These are phyloP conservation scores for Oenanthe oenanthe DNA, from an alignment of 2,113 vertebrate genomes.

Conservation along the genomic window DNA sequence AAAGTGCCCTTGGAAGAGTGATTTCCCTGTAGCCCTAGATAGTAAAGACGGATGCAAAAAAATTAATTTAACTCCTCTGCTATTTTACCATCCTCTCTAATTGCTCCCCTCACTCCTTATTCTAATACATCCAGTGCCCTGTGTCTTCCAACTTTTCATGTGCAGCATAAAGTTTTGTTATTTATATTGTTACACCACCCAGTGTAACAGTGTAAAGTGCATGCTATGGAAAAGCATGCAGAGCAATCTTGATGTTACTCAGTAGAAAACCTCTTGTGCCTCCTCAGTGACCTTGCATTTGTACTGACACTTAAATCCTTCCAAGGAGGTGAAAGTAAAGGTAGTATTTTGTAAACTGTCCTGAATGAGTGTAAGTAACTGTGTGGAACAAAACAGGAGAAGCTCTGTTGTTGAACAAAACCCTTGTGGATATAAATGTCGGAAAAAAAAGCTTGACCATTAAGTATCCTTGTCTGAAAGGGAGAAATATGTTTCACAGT, in stretches of 20 bases:
- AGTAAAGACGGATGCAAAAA: slow-evolving; percentile 20
- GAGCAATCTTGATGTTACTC: neutral
- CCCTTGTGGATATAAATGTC: neutral
- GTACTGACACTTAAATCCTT: neutral
- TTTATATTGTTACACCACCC: neutral
- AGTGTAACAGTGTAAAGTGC: neutral
- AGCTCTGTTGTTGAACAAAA: neutral
- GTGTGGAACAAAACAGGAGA: neutral
- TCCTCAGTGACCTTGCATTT: neutral
- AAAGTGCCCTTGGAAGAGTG: slow-evolving; percentile 35
- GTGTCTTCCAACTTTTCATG: neutral
- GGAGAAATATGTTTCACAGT: neutral
- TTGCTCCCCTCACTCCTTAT: neutral
- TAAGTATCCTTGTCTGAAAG: neutral
- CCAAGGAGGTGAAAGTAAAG: neutral
- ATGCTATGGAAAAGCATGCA: neutral
- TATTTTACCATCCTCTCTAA: slow-evolving; percentile 3
- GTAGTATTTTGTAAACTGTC: neutral
- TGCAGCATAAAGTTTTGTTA: neutral
- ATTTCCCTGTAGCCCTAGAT: neutral
- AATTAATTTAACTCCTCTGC: slow-evolving; percentile 33
- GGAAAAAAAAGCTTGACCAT: neutral
- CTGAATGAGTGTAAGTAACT: neutral
- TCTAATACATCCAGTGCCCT: neutral
- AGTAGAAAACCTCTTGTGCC: neutral